phyloP scores from a whole-genome alignment of 2,113 vertebrate species.

The Anoura caudifer region DNA sequence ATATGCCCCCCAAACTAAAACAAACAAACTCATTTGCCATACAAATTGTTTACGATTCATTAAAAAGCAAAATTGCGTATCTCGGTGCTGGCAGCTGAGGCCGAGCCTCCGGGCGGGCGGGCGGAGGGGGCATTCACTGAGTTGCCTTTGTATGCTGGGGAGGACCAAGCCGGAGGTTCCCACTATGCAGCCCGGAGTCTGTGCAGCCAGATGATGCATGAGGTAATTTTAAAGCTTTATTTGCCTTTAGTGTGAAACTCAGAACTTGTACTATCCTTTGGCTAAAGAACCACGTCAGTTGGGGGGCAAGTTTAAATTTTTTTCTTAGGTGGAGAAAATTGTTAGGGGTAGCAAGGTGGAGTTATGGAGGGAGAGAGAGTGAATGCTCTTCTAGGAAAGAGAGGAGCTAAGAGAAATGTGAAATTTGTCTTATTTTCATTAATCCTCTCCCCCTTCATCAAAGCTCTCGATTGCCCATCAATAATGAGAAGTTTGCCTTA shows the following conservation, averaged over 20 bases:
- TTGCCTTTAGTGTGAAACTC: slow-evolving; percentile 84
- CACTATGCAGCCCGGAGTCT: slow-evolving; percentile 81
- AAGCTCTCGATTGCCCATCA: slow-evolving; percentile 75
- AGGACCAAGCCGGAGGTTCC: slow-evolving; percentile 84
- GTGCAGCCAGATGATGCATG: slow-evolving; percentile 83
- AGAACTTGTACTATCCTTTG: slow-evolving; percentile 75
- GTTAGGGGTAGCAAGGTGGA: neutral
- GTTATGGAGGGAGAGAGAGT: neutral
- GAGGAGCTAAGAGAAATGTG: slow-evolving; percentile 15
- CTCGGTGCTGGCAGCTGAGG: slow-evolving; percentile 84
- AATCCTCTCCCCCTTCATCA: slow-evolving; percentile 30
- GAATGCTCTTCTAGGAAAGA: neutral
- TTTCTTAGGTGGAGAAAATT: neutral
- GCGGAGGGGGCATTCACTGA: slow-evolving; percentile 84
- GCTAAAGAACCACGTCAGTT: slow-evolving; percentile 59
- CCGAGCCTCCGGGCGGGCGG: slow-evolving; percentile 69
- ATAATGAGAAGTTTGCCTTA: slow-evolving; percentile 74
- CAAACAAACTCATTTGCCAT: slow-evolving; percentile 85
- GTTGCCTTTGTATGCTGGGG: slow-evolving; percentile 85
- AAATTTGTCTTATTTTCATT: slow-evolving; percentile 52
- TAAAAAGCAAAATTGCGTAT: slow-evolving; percentile 89
- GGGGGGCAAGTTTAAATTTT: neutral
- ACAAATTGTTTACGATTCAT: slow-evolving; percentile 90
- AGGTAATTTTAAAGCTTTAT: slow-evolving; percentile 89
- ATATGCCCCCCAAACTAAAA: slow-evolving; percentile 82